phyloP scores from a whole-genome alignment of 1,140 invertebrate species.

The Macrobrachium rosenbergii region DNA sequence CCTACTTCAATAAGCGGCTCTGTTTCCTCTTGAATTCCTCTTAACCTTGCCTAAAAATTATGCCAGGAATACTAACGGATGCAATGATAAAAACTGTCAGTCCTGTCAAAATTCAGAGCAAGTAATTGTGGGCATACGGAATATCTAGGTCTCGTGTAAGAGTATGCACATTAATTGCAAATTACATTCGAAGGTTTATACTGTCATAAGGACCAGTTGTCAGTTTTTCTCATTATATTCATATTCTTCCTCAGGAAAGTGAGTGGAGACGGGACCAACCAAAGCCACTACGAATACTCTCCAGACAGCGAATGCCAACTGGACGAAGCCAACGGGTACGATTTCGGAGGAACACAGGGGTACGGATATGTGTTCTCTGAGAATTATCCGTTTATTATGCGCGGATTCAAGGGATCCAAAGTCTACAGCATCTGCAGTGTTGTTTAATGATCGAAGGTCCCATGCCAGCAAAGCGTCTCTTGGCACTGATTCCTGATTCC shows the following conservation, averaged over 20 bases:
- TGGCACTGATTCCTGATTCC: too few relatives aligned
- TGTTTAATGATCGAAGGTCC: background rate
- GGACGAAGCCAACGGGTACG: constrained; percentile 43
- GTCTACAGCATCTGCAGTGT: background rate
- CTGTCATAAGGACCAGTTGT: too few relatives aligned
- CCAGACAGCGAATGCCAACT: constrained; percentile 8
- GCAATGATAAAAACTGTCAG: too few relatives aligned
- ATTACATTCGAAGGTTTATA: too few relatives aligned
- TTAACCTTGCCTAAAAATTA: too few relatives aligned
- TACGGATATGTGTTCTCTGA: constrained; percentile 46
- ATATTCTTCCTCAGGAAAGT: background rate
- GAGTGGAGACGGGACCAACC: constrained; percentile 18
- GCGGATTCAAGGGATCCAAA: constrained; percentile 15
- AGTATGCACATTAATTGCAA: too few relatives aligned
- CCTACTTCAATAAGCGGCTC: too few relatives aligned
- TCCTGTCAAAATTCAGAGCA: too few relatives aligned
- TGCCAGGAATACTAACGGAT: too few relatives aligned
- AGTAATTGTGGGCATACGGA: too few relatives aligned
- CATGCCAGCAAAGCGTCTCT: background rate
- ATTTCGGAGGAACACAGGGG: constrained; percentile 1
- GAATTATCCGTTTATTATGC: constrained; percentile 21
- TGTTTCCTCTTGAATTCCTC: too few relatives aligned
- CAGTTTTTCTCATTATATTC: background rate
- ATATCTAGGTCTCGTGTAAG: too few relatives aligned
- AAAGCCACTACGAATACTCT: background rate